These are phyloP conservation scores for Lepus americanus DNA, from an alignment of 2,113 vertebrate genomes.

Conservation along the genomic window DNA sequence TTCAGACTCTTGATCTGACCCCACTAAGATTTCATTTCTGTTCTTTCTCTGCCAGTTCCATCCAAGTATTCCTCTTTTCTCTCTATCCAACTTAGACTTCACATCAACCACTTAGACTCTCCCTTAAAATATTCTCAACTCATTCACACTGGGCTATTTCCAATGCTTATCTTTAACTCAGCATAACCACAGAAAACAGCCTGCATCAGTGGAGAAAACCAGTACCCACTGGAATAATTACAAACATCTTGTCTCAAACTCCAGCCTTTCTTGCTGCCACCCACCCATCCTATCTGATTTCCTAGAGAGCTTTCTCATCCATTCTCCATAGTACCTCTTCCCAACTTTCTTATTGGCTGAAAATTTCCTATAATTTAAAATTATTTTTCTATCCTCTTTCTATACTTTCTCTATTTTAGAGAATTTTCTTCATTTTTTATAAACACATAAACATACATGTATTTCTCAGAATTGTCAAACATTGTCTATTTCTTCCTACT, in stretches of 20 bases:
- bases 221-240: neutral
- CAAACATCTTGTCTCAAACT: neutral
- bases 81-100: neutral
- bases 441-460: neutral
- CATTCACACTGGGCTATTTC: neutral
- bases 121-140: neutral
- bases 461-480: neutral
- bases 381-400: neutral
- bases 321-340: neutral
- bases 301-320: neutral
- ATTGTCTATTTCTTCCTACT: neutral
- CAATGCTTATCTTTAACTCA: neutral
- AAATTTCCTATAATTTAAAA: neutral
- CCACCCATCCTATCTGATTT: neutral
- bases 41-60: neutral
- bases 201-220: neutral
- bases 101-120: neutral
- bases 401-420: neutral
- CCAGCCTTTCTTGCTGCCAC: neutral
- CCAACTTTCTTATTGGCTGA: neutral
- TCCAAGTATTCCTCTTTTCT: neutral
- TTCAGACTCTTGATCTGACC: fast-evolving
- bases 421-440: neutral
- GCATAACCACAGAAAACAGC: neutral
- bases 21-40: neutral